Percentiles rank a stretch among this genome's conserved stretches.
These are phyloP conservation scores for Aquatica leii DNA, from an alignment of 2,888 invertebrate genomes.

Conservation along the genomic window DNA sequence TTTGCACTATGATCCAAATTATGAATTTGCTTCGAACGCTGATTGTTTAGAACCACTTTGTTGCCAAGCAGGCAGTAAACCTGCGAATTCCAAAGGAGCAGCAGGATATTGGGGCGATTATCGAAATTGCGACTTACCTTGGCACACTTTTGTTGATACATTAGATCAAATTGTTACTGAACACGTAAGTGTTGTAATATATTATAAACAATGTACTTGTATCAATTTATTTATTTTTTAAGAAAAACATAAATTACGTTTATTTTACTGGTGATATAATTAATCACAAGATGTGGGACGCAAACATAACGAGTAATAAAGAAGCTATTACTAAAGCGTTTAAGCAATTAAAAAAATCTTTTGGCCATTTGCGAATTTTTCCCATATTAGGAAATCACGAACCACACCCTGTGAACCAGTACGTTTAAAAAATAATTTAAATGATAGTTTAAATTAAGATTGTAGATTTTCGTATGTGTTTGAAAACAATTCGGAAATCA, in stretches of 20 bases:
- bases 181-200: conserved; percentile 27
- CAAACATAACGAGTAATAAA: conserved; percentile 70
- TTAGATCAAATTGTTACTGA: conserved; percentile 32
- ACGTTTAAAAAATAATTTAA: conserved; percentile 53
- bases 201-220: conserved; percentile 34
- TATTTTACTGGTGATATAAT: conserved; percentile 89
- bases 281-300: conserved; percentile 90
- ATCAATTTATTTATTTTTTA: conserved; percentile 50
- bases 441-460: too few species aligned
- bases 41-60: conserved; percentile 82
- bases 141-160: conserved; percentile 72
- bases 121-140: conserved; percentile 77
- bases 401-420: conserved; percentile 82
- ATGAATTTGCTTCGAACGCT: conserved; percentile 72
- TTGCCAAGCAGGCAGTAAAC: conserved; percentile 71
- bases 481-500: conserved; percentile 51
- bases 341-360: conserved; percentile 54
- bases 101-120: conserved; percentile 88
- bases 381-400: conserved; percentile 76
- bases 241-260: conserved; percentile 68
- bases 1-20: conserved; percentile 81
- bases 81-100: conserved; percentile 50
- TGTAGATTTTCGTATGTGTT: too few species aligned
- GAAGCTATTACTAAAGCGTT: conserved; percentile 66
- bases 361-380: conserved; percentile 65